These are phyloP conservation scores for Acrossocheilus fasciatus DNA, from an alignment of 2,797 vertebrate species.

Conservation along the genomic window DNA sequence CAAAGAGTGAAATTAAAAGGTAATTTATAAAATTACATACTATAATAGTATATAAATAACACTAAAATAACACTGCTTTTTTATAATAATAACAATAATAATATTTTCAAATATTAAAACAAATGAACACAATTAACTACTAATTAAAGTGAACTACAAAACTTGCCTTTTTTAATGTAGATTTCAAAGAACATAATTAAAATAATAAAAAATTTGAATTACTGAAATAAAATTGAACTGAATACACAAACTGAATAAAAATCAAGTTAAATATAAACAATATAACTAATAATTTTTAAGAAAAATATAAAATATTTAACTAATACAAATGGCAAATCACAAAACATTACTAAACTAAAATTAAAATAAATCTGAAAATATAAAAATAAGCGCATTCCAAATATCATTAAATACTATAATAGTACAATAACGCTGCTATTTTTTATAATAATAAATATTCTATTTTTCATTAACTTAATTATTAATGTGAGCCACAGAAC, in stretches of 20 bases:
- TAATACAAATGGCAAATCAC: too few relatives aligned
- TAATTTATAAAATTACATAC: background rate
- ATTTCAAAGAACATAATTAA: background rate
- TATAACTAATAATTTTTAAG: too few relatives aligned
- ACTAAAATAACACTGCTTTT: background rate
- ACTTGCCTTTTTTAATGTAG: background rate
- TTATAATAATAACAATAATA: background rate
- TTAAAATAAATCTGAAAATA: too few relatives aligned
- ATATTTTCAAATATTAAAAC: background rate
- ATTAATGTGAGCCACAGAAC: constrained; percentile 12
- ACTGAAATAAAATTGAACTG: background rate
- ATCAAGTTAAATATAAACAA: background rate
- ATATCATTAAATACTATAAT: too few relatives aligned
- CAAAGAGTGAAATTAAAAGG: too few relatives aligned
- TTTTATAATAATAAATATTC: background rate
- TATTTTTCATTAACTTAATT: background rate
- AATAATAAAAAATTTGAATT: background rate
- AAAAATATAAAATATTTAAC: too few relatives aligned
- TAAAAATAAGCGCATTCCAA: too few relatives aligned
- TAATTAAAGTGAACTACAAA: too few relatives aligned
- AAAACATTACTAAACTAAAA: background rate
- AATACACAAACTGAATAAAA: constrained; percentile 14
- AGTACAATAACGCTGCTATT: background rate
- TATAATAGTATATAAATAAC: background rate
- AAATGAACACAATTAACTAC: background rate